phyloP scores from a whole-genome alignment of 2,888 invertebrate genomes.

The Nomada fucata region DNA sequence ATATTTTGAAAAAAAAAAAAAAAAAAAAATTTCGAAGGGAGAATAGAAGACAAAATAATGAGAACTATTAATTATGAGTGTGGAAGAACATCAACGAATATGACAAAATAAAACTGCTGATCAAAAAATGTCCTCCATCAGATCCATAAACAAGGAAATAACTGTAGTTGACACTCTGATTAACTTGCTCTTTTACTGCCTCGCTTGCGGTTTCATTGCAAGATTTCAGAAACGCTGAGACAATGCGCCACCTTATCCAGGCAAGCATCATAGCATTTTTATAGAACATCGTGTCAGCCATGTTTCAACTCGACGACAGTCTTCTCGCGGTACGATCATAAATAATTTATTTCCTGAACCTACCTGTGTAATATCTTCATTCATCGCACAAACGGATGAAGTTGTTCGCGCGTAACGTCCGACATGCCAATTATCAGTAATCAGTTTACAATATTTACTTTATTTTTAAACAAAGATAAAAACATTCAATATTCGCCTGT shows the following conservation, averaged over 20 bases:
- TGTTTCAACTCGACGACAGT: constrained; percentile 48
- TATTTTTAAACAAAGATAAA: background rate
- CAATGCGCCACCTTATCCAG: constrained; percentile 27
- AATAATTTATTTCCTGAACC: constrained; percentile 61
- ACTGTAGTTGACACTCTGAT: constrained; percentile 1
- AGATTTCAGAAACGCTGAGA: constrained; percentile 34
- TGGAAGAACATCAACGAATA: background rate
- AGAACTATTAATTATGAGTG: background rate
- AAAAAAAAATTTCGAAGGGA: background rate
- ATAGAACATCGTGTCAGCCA: constrained; percentile 55
- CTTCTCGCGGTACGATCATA: constrained; percentile 39
- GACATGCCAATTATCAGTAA: constrained; percentile 5
- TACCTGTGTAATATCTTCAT: constrained; percentile 45
- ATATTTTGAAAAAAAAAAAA: background rate
- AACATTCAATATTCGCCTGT: background rate
- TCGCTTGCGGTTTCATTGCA: constrained; percentile 31
- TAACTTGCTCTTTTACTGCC: constrained; percentile 13
- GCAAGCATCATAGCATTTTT: constrained; percentile 57
- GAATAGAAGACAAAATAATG: background rate
- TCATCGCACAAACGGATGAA: constrained; percentile 17
- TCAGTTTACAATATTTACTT: background rate
- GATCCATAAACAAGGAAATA: background rate
- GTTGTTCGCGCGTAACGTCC: background rate
- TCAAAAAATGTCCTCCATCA: background rate
- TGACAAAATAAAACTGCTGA: background rate